These are phyloP conservation scores for Bombycilla garrulus DNA, from an alignment of 2,113 vertebrate species.

Conservation along the genomic window DNA sequence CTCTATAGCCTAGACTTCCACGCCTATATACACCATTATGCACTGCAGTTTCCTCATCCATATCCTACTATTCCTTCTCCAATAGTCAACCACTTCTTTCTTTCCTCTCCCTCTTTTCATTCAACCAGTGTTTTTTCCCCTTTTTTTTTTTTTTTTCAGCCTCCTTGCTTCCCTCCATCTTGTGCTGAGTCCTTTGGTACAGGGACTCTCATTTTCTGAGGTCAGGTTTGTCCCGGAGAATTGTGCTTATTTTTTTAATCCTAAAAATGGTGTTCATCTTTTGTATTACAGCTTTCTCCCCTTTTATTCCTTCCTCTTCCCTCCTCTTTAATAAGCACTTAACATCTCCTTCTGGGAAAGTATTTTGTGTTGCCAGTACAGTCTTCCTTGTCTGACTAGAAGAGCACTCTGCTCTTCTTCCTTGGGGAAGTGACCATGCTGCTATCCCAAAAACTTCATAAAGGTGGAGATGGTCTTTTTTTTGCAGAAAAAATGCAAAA, in stretches of 20 bases:
- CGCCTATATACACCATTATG: background rate
- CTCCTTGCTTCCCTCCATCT: background rate
- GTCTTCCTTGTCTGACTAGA: background rate
- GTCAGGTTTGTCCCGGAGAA: background rate
- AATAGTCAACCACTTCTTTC: background rate
- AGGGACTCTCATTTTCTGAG: background rate
- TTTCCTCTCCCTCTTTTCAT: background rate
- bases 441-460: background rate
- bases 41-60: background rate
- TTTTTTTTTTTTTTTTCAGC: background rate
- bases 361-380: background rate
- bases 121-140: background rate
- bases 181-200: background rate
- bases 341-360: background rate
- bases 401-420: background rate
- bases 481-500: background rate
- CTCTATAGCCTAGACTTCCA: background rate
- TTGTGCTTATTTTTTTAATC: accelerated
- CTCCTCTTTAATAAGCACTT: background rate
- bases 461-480: background rate
- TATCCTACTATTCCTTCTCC: background rate
- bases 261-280: background rate
- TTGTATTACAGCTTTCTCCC: background rate
- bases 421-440: background rate
- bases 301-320: background rate